phyloP scores from a whole-genome alignment of 2,888 invertebrate species.

The Ganaspis brasiliensis region DNA sequence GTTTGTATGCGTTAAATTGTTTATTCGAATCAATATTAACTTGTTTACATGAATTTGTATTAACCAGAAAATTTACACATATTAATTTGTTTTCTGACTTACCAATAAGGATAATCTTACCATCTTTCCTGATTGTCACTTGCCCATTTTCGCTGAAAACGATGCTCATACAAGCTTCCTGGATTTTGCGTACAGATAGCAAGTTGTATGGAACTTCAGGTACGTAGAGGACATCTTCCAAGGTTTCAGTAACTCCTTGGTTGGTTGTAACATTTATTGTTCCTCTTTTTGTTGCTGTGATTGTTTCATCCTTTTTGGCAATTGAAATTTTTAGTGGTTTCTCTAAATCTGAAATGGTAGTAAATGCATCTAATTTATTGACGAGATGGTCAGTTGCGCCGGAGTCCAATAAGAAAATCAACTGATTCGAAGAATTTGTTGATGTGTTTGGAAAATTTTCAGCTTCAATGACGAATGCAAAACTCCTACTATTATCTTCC shows the following conservation, averaged over 20 bases:
- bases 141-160: background rate
- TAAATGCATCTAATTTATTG: constrained; percentile 8
- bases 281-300: constrained; percentile 68
- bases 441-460: background rate
- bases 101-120: background rate
- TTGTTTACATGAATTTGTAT: background rate
- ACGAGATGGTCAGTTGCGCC: constrained; percentile 41
- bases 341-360: constrained; percentile 3
- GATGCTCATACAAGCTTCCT: constrained; percentile 60
- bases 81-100: background rate
- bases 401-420: constrained; percentile 38
- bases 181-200: no score
- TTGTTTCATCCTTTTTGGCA: constrained; percentile 51
- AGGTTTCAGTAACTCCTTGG: constrained; percentile 54
- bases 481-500: background rate
- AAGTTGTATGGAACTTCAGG: no score
- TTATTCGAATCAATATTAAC: background rate
- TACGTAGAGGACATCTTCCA: constrained; percentile 66
- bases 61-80: background rate
- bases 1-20: background rate
- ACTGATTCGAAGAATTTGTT: constrained; percentile 23
- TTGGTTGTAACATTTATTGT: constrained; percentile 65
- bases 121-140: background rate
- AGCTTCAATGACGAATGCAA: background rate
- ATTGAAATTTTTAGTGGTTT: constrained; percentile 12